Conservation (phyloP, 2,113 vertebrate genomes). For the Elanoides forficatus region DNA sequence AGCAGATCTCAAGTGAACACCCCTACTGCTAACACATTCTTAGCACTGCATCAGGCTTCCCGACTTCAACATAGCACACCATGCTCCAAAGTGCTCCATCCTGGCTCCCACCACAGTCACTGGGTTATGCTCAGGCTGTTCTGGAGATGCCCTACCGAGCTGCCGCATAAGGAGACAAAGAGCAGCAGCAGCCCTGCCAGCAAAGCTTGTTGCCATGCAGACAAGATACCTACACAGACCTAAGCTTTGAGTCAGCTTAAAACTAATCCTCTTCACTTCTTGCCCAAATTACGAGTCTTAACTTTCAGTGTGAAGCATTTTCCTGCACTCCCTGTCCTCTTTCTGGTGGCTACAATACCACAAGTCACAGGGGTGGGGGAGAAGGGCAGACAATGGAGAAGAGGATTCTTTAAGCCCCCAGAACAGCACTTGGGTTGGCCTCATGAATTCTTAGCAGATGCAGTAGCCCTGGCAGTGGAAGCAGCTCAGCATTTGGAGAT, state of each 20-base stretch:
- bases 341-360: background rate
- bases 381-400: background rate
- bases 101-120: background rate
- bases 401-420: background rate
- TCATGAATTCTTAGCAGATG: background rate
- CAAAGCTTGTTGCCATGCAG: slow-evolving; percentile 1
- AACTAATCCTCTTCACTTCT: slow-evolving; percentile 27
- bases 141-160: background rate
- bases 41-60: background rate
- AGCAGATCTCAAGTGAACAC: background rate
- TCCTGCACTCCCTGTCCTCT: background rate
- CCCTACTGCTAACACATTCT: background rate
- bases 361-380: background rate
- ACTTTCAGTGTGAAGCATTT: background rate
- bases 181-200: background rate
- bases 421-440: background rate
- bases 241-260: background rate
- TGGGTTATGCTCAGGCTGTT: background rate
- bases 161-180: background rate
- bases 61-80: background rate
- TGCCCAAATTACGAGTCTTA: background rate
- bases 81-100: background rate
- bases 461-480: background rate
- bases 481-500: background rate
- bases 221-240: background rate